Percentiles rank a stretch among this genome's conserved stretches.
Conservation (phyloP, 2,113 vertebrate genomes). For the Zapornia atra region DNA sequence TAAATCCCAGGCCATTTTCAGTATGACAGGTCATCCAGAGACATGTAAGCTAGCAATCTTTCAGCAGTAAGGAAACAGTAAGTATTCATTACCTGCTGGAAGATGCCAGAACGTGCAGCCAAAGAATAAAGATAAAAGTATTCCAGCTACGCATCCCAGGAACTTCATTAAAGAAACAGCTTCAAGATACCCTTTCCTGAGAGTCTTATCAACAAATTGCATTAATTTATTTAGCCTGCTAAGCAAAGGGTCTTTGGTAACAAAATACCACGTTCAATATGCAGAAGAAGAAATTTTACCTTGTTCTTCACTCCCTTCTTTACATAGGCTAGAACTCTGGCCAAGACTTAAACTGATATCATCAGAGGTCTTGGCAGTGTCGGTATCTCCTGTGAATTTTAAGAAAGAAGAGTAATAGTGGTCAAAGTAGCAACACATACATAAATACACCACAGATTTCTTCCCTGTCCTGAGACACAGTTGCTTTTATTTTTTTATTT, state of each 20-base stretch:
- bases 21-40: neutral
- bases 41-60: neutral
- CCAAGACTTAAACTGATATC: constrained; percentile 95
- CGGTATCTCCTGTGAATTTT: constrained; percentile 81
- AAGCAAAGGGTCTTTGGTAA: neutral
- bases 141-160: neutral
- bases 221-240: neutral
- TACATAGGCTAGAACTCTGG: constrained; percentile 91
- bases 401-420: constrained; percentile 35
- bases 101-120: neutral
- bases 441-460: neutral
- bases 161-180: neutral
- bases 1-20: neutral
- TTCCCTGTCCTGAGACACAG: neutral
- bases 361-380: constrained; percentile 90
- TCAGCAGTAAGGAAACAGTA: neutral
- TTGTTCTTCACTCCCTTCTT: constrained; percentile 91
- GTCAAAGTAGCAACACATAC: neutral
- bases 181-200: neutral
- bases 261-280: neutral
- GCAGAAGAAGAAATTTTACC: constrained; percentile 77
- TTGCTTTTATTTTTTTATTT: neutral
- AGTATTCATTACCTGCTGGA: constrained; percentile 3
- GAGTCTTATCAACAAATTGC: neutral
- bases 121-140: neutral